Percentiles rank a stretch among this genome's conserved stretches.
These are phyloP conservation scores for Lutjanus erythropterus DNA, from an alignment of 2,113 vertebrate species.

Conservation along the genomic window DNA sequence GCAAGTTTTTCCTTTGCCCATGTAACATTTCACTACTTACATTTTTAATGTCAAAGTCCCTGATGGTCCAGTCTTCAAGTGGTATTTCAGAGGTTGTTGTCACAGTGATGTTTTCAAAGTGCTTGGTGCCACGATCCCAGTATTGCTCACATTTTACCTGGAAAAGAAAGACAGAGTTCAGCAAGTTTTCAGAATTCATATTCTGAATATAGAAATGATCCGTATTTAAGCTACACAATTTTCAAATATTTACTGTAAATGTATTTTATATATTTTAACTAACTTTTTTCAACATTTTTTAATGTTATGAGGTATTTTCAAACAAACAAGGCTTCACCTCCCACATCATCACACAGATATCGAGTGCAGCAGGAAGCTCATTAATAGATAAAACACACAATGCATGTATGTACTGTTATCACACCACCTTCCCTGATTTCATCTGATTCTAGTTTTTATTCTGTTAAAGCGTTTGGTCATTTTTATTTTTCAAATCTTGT, in stretches of 20 bases:
- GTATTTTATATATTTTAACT: neutral
- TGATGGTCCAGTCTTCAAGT: slow-evolving; percentile 95
- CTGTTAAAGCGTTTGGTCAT: too few species aligned
- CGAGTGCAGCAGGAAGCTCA: neutral
- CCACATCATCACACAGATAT: neutral
- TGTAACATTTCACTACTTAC: slow-evolving; percentile 77
- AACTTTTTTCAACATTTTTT: neutral
- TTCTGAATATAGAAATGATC: neutral
- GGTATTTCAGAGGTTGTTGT: slow-evolving; percentile 86
- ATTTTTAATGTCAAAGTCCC: slow-evolving; percentile 92
- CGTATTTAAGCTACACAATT: neutral
- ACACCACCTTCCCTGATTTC: too few species aligned
- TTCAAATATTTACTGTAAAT: neutral
- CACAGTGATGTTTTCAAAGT: slow-evolving; percentile 88
- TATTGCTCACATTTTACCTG: slow-evolving; percentile 98
- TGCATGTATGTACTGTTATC: neutral
- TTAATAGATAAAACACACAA: neutral
- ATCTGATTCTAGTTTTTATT: too few species aligned
- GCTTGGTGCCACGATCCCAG: slow-evolving; percentile 88
- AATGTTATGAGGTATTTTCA: neutral
- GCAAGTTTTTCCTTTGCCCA: neutral
- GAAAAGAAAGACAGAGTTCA: neutral
- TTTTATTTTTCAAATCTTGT: too few species aligned
- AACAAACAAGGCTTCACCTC: neutral
- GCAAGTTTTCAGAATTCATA: neutral